Percentiles rank a stretch among this genome's conserved stretches.
Conservation (phyloP, 2,888 invertebrate genomes). For the Aspidapion aeneum region DNA sequence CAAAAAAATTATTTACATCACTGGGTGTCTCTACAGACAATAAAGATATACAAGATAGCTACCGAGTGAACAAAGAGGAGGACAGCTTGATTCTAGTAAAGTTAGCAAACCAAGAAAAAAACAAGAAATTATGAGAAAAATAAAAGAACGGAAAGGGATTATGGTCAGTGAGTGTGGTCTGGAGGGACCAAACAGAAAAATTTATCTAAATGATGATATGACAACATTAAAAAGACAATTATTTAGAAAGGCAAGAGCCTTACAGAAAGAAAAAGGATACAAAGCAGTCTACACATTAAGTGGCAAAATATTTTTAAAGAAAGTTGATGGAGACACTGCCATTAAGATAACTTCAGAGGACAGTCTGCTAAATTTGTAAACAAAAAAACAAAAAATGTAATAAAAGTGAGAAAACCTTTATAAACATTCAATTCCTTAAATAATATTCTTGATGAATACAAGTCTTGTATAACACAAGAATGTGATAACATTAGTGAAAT, state of each 20-base stretch:
- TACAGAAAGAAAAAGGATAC: constrained; percentile 9
- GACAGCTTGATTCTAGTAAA: constrained; percentile 2
- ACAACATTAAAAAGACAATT: constrained; percentile 6
- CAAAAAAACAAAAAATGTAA: not conserved
- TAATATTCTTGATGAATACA: constrained; percentile 9
- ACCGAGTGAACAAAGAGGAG: not conserved
- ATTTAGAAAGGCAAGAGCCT: constrained; percentile 11
- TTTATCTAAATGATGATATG: constrained; percentile 15
- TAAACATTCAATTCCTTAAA: constrained; percentile 6
- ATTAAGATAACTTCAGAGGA: constrained; percentile 12
- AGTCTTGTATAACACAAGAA: not conserved
- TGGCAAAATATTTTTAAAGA: constrained; percentile 12
- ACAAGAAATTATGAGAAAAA: too few species aligned
- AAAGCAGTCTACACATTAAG: constrained; percentile 13
- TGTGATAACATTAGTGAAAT: constrained; percentile 6
- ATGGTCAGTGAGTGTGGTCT: constrained; percentile 9
- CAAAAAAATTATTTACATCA: not conserved
- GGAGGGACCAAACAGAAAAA: constrained; percentile 11
- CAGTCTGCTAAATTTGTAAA: constrained; percentile 3
- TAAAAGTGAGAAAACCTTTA: not conserved
- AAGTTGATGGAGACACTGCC: constrained; percentile 8
- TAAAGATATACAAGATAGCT: constrained; percentile 1
- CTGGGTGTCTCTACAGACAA: not conserved
- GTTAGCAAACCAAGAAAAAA: too few species aligned
- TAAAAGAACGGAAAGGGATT: too few species aligned